Evolutionary conservation across 2,888 invertebrate genomes (phyloP), one percentile per base, ranked within the genome.

Genomic region (Nephrotoma guestfalica): DNA sequence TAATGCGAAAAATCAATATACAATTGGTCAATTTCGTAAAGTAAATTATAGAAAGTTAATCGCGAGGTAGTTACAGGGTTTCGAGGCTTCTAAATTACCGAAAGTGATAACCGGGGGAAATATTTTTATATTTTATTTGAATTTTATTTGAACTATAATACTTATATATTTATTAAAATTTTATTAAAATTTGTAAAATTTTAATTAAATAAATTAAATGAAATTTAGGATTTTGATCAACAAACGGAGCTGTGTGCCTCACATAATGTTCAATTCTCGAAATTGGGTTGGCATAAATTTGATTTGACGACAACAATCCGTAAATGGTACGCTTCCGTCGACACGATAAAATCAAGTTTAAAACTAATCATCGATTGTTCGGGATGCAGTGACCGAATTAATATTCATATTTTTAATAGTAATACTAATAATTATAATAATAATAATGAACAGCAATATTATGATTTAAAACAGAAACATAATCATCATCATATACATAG

Each of bases 251-350:
- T 95, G 90, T 91, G 93, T 88, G 92, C 93, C 83, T 93, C 93
- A 7, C 91, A 92, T 87, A 90, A 92, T 86, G 92, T 95, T 89
- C 93, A 95, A 90, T 93, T 94, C 87, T 93, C 94, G 86, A 93
- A 94, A 88, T 93, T 95, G 88, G 97, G 96, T 86, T 97, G 97
- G 97, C 96, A 96, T 91, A 96, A 96, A 89, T 93, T 97, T 89
- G 96, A 97, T 92, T 93, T 97, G 89, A 96, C 97, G 88, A 92
- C 93, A 87, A 95, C 95, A 86, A 96, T 96, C 87, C 94, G 94
- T 88, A 93, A 93, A 88, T 97, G 97, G 97, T 94, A 95, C 90
- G 88, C 89, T 88, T 71, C 71, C 71, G 9, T 30, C 13, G 91
- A 92, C 89, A 88, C 88, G 41, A 90, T 92, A 45, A 88, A 88